Evolutionary conservation across 2,888 invertebrate species (phyloP), one percentile per base, ranked within the genome.

Genomic region (Sarcophaga subvicina): DNA sequence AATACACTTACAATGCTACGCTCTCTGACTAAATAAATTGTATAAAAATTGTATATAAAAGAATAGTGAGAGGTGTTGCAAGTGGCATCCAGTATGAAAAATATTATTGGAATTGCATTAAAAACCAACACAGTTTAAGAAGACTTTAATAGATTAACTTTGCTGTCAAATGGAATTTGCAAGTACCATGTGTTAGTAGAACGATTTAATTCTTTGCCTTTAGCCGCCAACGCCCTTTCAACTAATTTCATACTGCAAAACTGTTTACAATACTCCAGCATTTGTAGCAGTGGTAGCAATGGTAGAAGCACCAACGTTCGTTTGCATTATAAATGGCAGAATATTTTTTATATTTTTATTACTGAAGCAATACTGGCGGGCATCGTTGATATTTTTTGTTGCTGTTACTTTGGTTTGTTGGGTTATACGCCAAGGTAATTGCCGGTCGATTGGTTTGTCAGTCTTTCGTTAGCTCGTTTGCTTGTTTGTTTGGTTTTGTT

Each of bases 311-410:
- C 20, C 3, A 17, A n/a, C 20, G 2, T 12, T 54, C 17, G 54
- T 20, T 20, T 17, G 62, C 66, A 78, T 71, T 72, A 63, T 27
- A 80, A 87, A 75, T 87, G 73, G 80, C 78, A 86, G 73, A 73
- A 76, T 80, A 37, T 76, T 86, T 83, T 86, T 76, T 86, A 79
- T 17, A 54, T 72, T 78, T 66, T 76, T 70, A 79, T 83, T 66
- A 80, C 59, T 37, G 62, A 75, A 63, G 70, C 54, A 77, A 59
- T 2, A 81, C 83, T 77, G 37, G 37, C 37, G 73, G 37, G 37
- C 37, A 10, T 37, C 37, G 80, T 79, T 82, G 66, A 37, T 37
- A 37, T 37, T 66, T 67, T 37, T 54, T 49, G 75, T 20, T n/a
- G 66, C 14, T 37, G 45, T 69, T 10, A 59, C 14, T 37, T 37